Percentiles rank a stretch among this genome's conserved stretches.
Evolutionary conservation across 1,140 invertebrate genomes (phyloP).

Genomic region (Drepana arcuata): DNA sequence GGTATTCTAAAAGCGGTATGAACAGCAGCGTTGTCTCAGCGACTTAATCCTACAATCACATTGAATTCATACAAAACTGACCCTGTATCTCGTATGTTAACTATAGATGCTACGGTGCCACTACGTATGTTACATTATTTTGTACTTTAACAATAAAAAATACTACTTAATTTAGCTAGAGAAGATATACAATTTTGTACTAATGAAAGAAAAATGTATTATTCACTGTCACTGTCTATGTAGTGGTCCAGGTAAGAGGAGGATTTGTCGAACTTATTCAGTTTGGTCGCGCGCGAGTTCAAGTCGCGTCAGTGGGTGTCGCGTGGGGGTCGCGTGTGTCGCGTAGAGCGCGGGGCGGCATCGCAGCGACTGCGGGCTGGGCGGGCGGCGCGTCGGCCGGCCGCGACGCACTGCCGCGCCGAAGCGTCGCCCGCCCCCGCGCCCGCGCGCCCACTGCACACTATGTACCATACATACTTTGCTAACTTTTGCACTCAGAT

Average conservation of each 20-base stretch:
- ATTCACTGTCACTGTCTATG: constrained; percentile 53
- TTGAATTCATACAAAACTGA: constrained; percentile 71
- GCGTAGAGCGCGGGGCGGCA: constrained; percentile 42
- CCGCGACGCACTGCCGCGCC: constrained; percentile 50
- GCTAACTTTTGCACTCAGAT: too few relatives aligned
- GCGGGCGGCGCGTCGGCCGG: constrained; percentile 52
- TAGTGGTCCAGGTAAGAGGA: constrained; percentile 69
- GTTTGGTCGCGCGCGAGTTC: constrained; percentile 46
- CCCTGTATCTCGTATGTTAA: constrained; percentile 67
- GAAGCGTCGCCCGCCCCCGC: constrained; percentile 43
- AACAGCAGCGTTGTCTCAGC: constrained; percentile 53
- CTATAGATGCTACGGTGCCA: constrained; percentile 59
- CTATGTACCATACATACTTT: too few relatives aligned
- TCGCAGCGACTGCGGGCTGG: constrained; percentile 37
- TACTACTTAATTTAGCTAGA: constrained; percentile 54
- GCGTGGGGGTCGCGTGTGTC: constrained; percentile 21
- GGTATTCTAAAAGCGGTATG: constrained; percentile 47
- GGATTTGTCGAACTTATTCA: constrained; percentile 71
- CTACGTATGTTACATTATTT: constrained; percentile 64
- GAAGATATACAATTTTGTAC: constrained; percentile 67
- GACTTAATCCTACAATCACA: constrained; percentile 71
- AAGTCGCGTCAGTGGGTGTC: constrained; percentile 19
- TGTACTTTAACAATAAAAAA: constrained; percentile 64
- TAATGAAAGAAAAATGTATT: constrained; percentile 50
- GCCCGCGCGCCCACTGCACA: constrained; percentile 18